phyloP scores from a whole-genome alignment of 2,888 invertebrate genomes.

The Dimorphilus gyrociliatus region DNA sequence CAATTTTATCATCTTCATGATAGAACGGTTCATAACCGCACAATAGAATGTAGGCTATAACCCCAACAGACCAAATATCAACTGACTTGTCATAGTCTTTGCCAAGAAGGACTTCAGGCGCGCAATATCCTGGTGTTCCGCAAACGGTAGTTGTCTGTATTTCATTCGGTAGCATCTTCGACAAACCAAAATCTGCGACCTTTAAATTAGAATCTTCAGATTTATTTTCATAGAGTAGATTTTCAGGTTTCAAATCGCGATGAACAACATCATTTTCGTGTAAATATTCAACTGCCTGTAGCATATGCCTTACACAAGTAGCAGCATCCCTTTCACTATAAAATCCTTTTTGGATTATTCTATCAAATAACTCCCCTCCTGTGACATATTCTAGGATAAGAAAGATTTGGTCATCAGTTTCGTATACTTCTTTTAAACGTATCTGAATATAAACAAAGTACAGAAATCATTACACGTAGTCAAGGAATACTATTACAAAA shows the following conservation, averaged over 20 bases:
- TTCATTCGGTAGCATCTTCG: conserved; percentile 33
- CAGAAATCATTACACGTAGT: too few relatives aligned
- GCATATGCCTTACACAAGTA: conserved; percentile 23
- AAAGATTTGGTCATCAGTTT: conserved; percentile 21
- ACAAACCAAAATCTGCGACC: conserved; percentile 41
- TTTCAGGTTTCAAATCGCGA: conserved; percentile 28
- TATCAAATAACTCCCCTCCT: conserved; percentile 36
- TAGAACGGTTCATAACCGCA: conserved; percentile 37
- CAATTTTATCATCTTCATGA: conserved; percentile 21
- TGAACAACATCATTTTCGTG: conserved; percentile 2
- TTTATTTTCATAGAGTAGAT: conserved; percentile 27
- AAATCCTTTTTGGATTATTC: conserved; percentile 26
- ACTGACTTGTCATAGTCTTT: conserved; percentile 17
- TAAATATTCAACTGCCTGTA: conserved; percentile 19
- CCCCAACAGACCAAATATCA: conserved; percentile 35
- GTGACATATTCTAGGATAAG: conserved; percentile 30
- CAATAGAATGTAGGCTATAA: conserved; percentile 35
- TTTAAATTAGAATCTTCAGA: conserved; percentile 24
- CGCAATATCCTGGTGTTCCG: conserved; percentile 40
- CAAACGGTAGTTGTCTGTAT: conserved; percentile 39
- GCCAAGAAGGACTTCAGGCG: conserved; percentile 30
- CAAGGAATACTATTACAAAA: neutral
- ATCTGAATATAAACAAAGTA: too few relatives aligned
- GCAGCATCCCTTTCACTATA: conserved; percentile 35
- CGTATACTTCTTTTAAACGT: conserved; percentile 31